Evolutionary conservation across 2,113 vertebrate genomes (phyloP).

Genomic region (Semicossyphus pulcher): DNA sequence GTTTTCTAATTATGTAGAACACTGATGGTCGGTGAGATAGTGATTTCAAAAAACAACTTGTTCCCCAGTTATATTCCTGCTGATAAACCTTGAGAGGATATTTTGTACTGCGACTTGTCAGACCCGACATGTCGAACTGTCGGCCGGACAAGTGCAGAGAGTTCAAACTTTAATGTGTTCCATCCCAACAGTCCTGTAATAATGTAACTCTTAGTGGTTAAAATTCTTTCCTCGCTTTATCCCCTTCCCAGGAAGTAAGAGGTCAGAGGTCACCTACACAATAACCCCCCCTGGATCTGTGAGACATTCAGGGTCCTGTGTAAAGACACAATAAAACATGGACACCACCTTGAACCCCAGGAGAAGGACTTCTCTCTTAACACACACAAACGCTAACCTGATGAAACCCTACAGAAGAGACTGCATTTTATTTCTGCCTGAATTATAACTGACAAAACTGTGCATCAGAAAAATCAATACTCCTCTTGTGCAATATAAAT

Average conservation of each 20-base stretch:
- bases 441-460: neutral
- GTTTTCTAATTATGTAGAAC: neutral
- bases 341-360: slow-evolving; percentile 28
- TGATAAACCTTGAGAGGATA: neutral
- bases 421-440: neutral
- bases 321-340: neutral
- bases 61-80: too few relatives aligned
- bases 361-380: neutral
- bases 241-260: neutral
- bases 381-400: neutral
- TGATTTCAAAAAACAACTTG: neutral
- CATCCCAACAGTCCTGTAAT: neutral
- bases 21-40: too few relatives aligned
- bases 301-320: neutral
- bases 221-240: neutral
- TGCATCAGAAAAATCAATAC: neutral
- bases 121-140: neutral
- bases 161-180: neutral
- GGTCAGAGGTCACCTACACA: slow-evolving; percentile 10
- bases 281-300: neutral
- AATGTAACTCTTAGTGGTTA: neutral
- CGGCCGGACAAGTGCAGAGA: neutral
- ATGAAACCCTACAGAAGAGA: neutral
- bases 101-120: neutral
- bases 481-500: neutral